phyloP scores from a whole-genome alignment of 2,797 vertebrate species.

The Fringilla coelebs region DNA sequence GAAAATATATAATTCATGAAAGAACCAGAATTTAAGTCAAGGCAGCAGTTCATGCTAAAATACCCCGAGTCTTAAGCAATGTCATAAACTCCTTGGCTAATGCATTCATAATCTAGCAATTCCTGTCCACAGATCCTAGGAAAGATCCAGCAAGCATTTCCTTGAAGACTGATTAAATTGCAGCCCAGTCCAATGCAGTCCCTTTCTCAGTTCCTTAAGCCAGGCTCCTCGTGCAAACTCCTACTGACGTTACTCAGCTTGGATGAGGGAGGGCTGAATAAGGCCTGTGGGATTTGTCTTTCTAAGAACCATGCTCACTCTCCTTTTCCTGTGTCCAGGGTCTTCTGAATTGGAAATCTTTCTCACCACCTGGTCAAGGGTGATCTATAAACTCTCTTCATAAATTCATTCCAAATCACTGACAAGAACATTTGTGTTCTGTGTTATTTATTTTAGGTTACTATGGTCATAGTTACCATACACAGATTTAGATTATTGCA shows the following conservation, averaged over 20 bases:
- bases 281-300: background rate
- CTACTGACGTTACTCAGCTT: background rate
- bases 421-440: background rate
- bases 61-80: background rate
- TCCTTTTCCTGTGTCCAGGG: background rate
- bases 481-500: background rate
- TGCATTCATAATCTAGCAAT: background rate
- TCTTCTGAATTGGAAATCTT: background rate
- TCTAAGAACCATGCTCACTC: background rate
- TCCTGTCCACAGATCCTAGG: background rate
- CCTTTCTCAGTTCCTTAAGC: background rate
- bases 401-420: background rate
- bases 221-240: background rate
- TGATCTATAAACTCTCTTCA: background rate
- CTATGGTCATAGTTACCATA: conserved; percentile 3
- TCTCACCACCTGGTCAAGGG: background rate
- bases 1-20: background rate
- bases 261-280: background rate
- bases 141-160: background rate
- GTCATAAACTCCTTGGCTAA: background rate
- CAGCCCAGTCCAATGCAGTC: background rate
- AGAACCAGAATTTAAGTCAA: background rate
- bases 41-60: background rate
- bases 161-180: background rate
- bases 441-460: conserved; percentile 24